Base-by-base conservation (phyloP, 2,888 invertebrate species). In the Erebia epiphron region DNA sequence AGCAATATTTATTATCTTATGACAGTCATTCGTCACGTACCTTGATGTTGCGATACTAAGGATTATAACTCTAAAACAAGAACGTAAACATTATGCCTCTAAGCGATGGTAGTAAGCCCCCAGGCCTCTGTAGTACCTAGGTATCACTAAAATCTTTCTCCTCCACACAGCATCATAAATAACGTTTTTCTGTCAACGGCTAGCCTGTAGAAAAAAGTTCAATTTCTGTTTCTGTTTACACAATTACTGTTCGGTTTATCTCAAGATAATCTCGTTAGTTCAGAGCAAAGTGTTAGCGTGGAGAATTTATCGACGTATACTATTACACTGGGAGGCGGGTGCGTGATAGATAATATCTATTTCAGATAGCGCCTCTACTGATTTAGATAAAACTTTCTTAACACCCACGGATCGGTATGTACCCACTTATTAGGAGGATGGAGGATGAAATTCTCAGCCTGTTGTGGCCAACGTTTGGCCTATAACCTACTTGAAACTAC, bases 281-380 rank as follows among this genome's bases (percentile, higher is more conserved):
- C 16, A 61, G 66, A 58, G 54, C 49, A 50, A 49, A 18, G 18
- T n/a, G 50, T 64, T 50, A 35, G 52, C 54, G 46, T 11, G 41
- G 68, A 35, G 68, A 69, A 75, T 75, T 75, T 75, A 75, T 72
- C 62, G 61, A 57, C 65, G 73, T 73, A 69, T 75, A 69, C 54
- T 43, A 68, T 75, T 75, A 69, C 73, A 65, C 56, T 64, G 67
- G 63, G 67, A 68, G 67, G 66, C 71, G 54, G 73, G 60, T 58
- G 72, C 73, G 72, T 73, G 71, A 65, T 57, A 65, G 68, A 74
- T 74, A 13, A n/a, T 18, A 73, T 74, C 74, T 63, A 57, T n/a
- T 67, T 68, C 50, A 49, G 57, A 26, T 67, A 66, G 41, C 52
- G 65, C 46, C 56, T 41, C 16, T 43, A 58, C 57, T 49, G 62